phyloP scores from a whole-genome alignment of 2,113 vertebrate species.

The Vulpes vulpes region DNA sequence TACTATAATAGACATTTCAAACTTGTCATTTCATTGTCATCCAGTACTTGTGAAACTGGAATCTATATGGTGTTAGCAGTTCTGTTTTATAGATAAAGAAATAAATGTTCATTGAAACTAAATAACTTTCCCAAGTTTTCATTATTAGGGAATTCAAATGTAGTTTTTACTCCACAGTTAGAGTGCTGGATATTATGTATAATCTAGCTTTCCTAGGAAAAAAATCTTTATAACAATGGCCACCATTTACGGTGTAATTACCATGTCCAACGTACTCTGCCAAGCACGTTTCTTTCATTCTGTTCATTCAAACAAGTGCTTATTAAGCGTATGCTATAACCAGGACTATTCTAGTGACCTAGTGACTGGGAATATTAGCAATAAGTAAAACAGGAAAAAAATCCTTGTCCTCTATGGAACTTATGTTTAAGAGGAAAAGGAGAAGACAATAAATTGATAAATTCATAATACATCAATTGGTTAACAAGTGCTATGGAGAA shows the following conservation, averaged over 20 bases:
- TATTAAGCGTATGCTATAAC: not conserved
- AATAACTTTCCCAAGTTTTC: not conserved
- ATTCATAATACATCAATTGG: not conserved
- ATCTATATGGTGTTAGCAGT: not conserved
- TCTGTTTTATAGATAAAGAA: not conserved
- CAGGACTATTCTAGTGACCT: not conserved
- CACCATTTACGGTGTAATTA: not conserved
- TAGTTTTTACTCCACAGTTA: not conserved
- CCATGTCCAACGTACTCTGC: not conserved
- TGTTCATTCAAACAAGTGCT: slow-evolving; percentile 12
- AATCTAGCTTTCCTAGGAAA: not conserved
- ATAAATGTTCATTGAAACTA: not conserved
- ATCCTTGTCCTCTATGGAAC: not conserved
- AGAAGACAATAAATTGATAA: not conserved
- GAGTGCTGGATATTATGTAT: not conserved
- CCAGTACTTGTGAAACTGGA: not conserved
- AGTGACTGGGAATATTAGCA: not conserved
- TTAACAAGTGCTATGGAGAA: not conserved
- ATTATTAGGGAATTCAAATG: slow-evolving; percentile 16
- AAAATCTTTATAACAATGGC: not conserved
- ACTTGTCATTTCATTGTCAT: slow-evolving; percentile 25
- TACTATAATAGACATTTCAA: not conserved
- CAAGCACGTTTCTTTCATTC: not conserved
- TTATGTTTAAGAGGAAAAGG: not conserved
- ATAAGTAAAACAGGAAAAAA: slow-evolving; percentile 21